phyloP scores from a whole-genome alignment of 2,888 invertebrate genomes.

The Dorcus hopei region DNA sequence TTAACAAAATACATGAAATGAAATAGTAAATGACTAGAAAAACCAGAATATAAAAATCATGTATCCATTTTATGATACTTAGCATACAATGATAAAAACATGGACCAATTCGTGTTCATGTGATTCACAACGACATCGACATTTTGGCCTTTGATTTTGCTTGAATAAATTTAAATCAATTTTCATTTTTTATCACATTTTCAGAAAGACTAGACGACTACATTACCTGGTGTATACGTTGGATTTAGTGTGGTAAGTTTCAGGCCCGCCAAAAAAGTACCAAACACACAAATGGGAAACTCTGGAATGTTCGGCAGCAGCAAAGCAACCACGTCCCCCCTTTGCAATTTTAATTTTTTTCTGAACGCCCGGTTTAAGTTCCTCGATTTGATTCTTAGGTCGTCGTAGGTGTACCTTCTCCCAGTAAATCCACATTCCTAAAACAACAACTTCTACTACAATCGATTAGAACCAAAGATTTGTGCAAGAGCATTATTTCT shows the following conservation, averaged over 20 bases:
- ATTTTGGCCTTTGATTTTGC: too few relatives aligned
- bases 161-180: too few relatives aligned
- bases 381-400: slow-evolving; percentile 61
- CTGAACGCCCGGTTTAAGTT: slow-evolving; percentile 57
- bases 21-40: too few relatives aligned
- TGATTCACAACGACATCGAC: too few relatives aligned
- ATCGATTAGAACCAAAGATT: too few relatives aligned
- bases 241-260: slow-evolving; percentile 73
- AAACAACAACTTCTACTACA: neutral
- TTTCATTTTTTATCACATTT: too few relatives aligned
- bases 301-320: slow-evolving; percentile 77
- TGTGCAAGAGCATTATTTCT: too few relatives aligned
- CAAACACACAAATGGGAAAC: slow-evolving; percentile 63
- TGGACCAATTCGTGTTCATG: too few relatives aligned
- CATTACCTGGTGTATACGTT: slow-evolving; percentile 55
- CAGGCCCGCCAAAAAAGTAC: slow-evolving; percentile 66
- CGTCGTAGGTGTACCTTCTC: slow-evolving; percentile 67
- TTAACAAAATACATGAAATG: too few relatives aligned
- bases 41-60: too few relatives aligned
- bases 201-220: neutral
- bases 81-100: too few relatives aligned
- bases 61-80: too few relatives aligned
- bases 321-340: slow-evolving; percentile 67
- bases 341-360: slow-evolving; percentile 60
- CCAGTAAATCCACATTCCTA: slow-evolving; percentile 74